These are phyloP conservation scores for Ivindomyrus marchei DNA, from an alignment of 2,113 vertebrate genomes.

Conservation along the genomic window DNA sequence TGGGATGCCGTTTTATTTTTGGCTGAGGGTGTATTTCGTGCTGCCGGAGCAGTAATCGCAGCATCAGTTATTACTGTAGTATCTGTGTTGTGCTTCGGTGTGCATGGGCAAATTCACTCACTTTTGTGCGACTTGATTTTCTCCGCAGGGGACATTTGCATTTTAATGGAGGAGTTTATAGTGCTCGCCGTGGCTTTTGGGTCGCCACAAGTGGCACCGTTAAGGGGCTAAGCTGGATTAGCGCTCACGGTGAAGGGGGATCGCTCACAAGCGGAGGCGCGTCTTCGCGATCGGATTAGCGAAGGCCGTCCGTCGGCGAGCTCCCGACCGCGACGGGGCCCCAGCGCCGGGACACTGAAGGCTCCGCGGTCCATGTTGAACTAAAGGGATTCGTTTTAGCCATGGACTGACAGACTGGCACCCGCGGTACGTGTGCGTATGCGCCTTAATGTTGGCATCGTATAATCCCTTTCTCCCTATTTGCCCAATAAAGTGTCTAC, in stretches of 20 bases:
- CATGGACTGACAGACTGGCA: not conserved
- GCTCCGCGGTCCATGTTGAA: not conserved
- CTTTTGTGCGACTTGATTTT: constrained; percentile 88
- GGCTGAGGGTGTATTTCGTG: constrained; percentile 74
- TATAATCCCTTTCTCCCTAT: not conserved
- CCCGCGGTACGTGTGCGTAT: not conserved
- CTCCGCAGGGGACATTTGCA: constrained; percentile 94
- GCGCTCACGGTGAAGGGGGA: not conserved
- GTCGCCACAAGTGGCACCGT: constrained; percentile 87
- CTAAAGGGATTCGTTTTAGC: not conserved
- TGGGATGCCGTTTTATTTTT: constrained; percentile 64
- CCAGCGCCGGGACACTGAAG: not conserved
- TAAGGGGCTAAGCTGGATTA: constrained; percentile 17
- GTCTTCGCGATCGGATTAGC: constrained; percentile 5
- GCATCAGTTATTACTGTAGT: constrained; percentile 81
- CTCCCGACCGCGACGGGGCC: not conserved
- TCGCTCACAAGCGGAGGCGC: not conserved
- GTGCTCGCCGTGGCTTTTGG: constrained; percentile 85
- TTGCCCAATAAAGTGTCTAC: not conserved
- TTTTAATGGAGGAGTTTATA: constrained; percentile 99
- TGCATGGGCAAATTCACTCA: constrained; percentile 75
- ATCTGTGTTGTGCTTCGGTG: constrained; percentile 65
- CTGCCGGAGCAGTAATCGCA: constrained; percentile 68
- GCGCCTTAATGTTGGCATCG: not conserved
- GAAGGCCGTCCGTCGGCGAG: not conserved